Evolutionary conservation across 2,797 vertebrate genomes (phyloP), one percentile per base, ranked within the genome.

Genomic region (Pangasius macronema): DNA sequence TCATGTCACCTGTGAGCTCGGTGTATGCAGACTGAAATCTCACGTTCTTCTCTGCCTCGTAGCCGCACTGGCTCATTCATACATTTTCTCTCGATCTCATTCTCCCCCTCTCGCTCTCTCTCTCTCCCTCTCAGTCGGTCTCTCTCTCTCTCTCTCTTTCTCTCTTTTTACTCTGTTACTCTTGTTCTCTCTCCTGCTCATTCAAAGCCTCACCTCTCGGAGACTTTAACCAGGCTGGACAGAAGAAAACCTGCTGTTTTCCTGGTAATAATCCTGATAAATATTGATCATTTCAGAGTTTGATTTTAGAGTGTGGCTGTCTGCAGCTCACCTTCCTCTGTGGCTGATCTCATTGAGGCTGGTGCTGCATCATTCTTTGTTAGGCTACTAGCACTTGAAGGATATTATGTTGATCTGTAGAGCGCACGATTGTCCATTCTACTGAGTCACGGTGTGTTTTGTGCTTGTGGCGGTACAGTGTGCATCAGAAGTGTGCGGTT

Each of bases 41-140:
- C 85, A 80, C 82, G 85, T 87, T 82, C 93, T 91, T 91, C 90
- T 92, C 91, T 85, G 88, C 72, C 81, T 87, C 91, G 85, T 86
- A 86, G 87, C 67, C 83, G 85, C 73, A 36, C 93, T 91, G 82
- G 91, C 94, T 94, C 95, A 95, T 95, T 95, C 95, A 95, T 94
- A 93, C 91, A 93, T 89, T 90, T 88, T 77, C 59, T 70, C 87
- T 86, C 89, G 84, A 90, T 90, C 88, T 79, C 89, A 84, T 84
- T 70, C 89, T 85, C 36, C 57, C 79, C 49, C 49, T 51, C 82
- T 86, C 86, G 89, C 89, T 59, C 72, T 86, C 90, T 86, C 89
- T 90, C 88, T 55, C 90, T 83, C 91, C 83, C 87, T 90, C 87
- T 90, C 90, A 87, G 91, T 89, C 85, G 80, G 86, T 65, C 88